phyloP scores from a whole-genome alignment of 2,888 invertebrate species.

The Mycalesis mineus region DNA sequence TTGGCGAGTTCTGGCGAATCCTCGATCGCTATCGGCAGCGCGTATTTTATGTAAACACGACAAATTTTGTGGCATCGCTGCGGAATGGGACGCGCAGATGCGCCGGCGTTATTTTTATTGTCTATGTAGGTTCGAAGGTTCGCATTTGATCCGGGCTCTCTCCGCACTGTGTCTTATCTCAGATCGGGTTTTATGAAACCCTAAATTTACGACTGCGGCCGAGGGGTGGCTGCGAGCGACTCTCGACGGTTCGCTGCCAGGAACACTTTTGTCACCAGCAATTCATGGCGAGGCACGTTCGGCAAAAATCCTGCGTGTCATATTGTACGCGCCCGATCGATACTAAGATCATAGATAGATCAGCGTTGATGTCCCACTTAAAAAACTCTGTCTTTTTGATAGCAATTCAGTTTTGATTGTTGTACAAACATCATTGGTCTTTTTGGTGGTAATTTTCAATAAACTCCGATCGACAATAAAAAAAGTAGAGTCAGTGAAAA shows the following conservation, averaged over 20 bases:
- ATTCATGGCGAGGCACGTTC: conserved; percentile 73
- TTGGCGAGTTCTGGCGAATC: conserved; percentile 58
- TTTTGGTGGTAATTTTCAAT: too few species aligned
- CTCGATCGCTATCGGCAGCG: conserved; percentile 64
- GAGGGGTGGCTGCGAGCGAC: conserved; percentile 70
- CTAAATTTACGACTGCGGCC: conserved; percentile 77
- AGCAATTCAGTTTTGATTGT: neutral
- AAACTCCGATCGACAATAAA: too few species aligned
- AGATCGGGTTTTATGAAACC: conserved; percentile 79
- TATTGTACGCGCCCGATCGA: conserved; percentile 53
- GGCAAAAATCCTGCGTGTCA: conserved; percentile 70
- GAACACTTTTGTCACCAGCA: conserved; percentile 74
- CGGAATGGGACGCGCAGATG: conserved; percentile 72
- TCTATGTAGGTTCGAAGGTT: conserved; percentile 62
- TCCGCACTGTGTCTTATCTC: conserved; percentile 77
- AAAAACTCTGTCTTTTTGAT: neutral
- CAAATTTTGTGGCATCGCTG: conserved; percentile 64
- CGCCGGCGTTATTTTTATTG: conserved; percentile 72
- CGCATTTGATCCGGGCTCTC: conserved; percentile 75
- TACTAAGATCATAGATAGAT: conserved; percentile 37
- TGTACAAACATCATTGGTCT: too few species aligned
- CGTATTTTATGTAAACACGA: conserved; percentile 76
- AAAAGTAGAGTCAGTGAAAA: too few species aligned
- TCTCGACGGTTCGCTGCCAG: conserved; percentile 64
- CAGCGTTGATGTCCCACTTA: conserved; percentile 19